Percentiles rank a stretch among this genome's conserved stretches.
These are phyloP conservation scores for Eublepharis macularius DNA, from an alignment of 2,113 vertebrate species.

Conservation along the genomic window DNA sequence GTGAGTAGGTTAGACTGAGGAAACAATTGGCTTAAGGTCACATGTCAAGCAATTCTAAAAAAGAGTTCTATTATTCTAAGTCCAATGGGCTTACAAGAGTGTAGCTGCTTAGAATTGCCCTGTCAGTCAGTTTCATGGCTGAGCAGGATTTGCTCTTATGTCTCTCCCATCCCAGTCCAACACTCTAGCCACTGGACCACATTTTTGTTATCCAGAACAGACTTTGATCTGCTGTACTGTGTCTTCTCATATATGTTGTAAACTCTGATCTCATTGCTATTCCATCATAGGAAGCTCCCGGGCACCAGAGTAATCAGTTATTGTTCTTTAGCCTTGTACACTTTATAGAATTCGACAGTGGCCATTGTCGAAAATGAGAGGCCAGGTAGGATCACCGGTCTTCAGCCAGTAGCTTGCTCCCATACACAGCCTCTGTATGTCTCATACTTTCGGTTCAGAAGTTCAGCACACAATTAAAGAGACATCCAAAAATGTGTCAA, in stretches of 20 bases:
- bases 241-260: neutral
- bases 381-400: neutral
- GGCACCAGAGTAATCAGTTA: neutral
- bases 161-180: neutral
- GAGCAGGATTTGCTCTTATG: too few species aligned
- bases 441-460: too few species aligned
- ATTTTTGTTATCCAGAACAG: neutral
- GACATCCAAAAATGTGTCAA: too few species aligned
- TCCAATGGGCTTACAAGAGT: too few species aligned
- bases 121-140: too few species aligned
- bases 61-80: too few species aligned
- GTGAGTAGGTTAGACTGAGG: too few species aligned
- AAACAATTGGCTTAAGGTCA: too few species aligned
- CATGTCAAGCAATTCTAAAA: too few species aligned
- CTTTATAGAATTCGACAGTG: neutral
- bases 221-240: neutral
- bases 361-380: neutral
- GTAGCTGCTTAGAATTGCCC: too few species aligned
- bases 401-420: neutral
- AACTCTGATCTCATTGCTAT: neutral
- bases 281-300: neutral
- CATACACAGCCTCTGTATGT: neutral
- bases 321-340: neutral
- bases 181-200: neutral
- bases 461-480: too few species aligned